Conservation (phyloP, 2,113 vertebrate genomes). For the Podarcis muralis region DNA sequence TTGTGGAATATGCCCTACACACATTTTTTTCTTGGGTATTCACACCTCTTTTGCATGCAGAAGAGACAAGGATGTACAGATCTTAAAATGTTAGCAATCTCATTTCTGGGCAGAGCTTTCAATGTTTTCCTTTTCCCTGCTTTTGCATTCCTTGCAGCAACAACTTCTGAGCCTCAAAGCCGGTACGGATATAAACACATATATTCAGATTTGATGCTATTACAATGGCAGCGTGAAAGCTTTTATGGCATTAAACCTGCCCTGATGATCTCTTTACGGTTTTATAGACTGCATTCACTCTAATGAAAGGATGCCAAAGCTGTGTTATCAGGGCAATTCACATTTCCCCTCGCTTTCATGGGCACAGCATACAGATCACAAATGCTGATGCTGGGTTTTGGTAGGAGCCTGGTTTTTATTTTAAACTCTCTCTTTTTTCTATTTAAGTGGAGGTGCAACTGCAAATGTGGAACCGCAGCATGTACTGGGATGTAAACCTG, state of each 20-base stretch:
- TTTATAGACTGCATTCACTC: background rate
- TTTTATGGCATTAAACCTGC: slow-evolving; percentile 42
- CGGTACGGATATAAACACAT: slow-evolving; percentile 4
- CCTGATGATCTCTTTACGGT: slow-evolving; percentile 47
- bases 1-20: background rate
- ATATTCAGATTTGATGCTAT: slow-evolving; percentile 40
- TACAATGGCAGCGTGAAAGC: slow-evolving; percentile 39
- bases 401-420: background rate
- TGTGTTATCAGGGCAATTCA: background rate
- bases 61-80: background rate
- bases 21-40: background rate
- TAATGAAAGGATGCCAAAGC: background rate
- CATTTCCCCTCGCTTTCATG: background rate
- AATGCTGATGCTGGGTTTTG: background rate
- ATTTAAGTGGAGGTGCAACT: background rate
- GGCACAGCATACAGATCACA: background rate
- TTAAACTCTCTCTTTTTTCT: background rate
- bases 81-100: background rate
- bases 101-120: background rate
- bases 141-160: slow-evolving; percentile 10
- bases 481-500: rapidly evolving
- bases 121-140: background rate
- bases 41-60: no score
- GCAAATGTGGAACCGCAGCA: background rate
- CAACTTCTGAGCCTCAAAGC: slow-evolving; percentile 9